Evolutionary conservation across 2,888 invertebrate species (phyloP).

Genomic region (Cheilosia grossa): DNA sequence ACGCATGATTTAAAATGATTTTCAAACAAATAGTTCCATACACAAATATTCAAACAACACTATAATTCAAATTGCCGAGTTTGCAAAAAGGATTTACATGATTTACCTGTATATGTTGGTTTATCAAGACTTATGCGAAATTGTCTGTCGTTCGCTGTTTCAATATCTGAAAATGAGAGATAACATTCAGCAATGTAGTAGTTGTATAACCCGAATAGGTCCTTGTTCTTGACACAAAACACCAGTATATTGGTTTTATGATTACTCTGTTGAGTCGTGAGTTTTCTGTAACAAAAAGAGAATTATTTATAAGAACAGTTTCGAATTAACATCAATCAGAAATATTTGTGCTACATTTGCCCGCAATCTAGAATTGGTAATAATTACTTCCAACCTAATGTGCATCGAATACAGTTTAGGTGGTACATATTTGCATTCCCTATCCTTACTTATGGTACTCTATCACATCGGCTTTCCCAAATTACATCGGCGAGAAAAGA

Average conservation of each 20-base stretch:
- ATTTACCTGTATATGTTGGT: slow-evolving; percentile 22
- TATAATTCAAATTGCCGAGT: background rate
- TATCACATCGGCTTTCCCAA: too few species aligned
- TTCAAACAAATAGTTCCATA: too few species aligned
- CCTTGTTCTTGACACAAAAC: slow-evolving; percentile 10
- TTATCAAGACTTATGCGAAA: slow-evolving; percentile 13
- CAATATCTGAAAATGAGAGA: slow-evolving; percentile 25
- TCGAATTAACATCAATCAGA: too few species aligned
- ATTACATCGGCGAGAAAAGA: too few species aligned
- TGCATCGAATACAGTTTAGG: too few species aligned
- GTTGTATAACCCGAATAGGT: slow-evolving; percentile 17
- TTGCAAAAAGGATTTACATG: background rate
- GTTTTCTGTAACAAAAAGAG: slow-evolving; percentile 10
- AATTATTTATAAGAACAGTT: background rate
- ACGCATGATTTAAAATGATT: too few species aligned
- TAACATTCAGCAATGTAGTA: slow-evolving; percentile 33
- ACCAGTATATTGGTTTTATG: background rate
- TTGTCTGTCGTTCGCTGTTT: background rate
- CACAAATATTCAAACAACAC: too few species aligned
- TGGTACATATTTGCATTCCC: too few species aligned
- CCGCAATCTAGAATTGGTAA: too few species aligned
- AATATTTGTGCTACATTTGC: too few species aligned
- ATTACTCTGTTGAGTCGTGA: background rate
- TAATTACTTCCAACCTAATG: too few species aligned
- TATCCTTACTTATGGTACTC: too few species aligned